These are phyloP conservation scores for Anoplolepis gracilipes DNA, from an alignment of 1,140 invertebrate genomes.

Conservation along the genomic window DNA sequence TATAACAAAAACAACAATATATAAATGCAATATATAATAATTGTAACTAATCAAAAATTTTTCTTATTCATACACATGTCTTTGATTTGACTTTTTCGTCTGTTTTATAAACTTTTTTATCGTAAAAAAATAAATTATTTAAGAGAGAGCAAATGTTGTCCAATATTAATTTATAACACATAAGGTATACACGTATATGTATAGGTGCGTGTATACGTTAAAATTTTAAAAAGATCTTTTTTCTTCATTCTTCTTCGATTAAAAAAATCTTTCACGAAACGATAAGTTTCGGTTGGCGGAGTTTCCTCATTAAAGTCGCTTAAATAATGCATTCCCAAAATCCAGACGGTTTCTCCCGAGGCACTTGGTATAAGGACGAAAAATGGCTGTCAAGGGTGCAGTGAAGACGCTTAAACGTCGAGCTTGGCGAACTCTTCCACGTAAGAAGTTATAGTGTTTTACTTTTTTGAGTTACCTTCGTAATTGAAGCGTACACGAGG, in stretches of 20 bases:
- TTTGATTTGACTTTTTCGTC: slow-evolving; percentile 15
- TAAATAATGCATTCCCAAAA: slow-evolving; percentile 42
- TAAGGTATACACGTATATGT: not conserved
- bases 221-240: not conserved
- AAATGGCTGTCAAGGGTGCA: slow-evolving; percentile 53
- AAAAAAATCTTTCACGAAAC: not conserved
- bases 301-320: slow-evolving; percentile 37
- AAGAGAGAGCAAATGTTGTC: not conserved
- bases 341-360: not conserved
- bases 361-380: slow-evolving; percentile 24
- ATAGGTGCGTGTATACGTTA: not conserved
- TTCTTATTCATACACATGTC: not conserved
- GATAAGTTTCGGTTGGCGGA: slow-evolving; percentile 16
- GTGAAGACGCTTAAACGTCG: slow-evolving; percentile 34
- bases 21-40: too few species aligned
- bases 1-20: too few species aligned
- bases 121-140: not conserved
- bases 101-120: not conserved
- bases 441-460: slow-evolving; percentile 12
- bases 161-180: not conserved
- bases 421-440: slow-evolving; percentile 26
- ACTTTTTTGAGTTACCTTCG: not conserved
- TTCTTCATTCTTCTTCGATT: too few species aligned
- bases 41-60: not conserved
- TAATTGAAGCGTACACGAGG: slow-evolving; percentile 36